Evolutionary conservation across 2,888 invertebrate species (phyloP), one percentile per base, ranked within the genome.

Genomic region (Cryptocephalus moraei): DNA sequence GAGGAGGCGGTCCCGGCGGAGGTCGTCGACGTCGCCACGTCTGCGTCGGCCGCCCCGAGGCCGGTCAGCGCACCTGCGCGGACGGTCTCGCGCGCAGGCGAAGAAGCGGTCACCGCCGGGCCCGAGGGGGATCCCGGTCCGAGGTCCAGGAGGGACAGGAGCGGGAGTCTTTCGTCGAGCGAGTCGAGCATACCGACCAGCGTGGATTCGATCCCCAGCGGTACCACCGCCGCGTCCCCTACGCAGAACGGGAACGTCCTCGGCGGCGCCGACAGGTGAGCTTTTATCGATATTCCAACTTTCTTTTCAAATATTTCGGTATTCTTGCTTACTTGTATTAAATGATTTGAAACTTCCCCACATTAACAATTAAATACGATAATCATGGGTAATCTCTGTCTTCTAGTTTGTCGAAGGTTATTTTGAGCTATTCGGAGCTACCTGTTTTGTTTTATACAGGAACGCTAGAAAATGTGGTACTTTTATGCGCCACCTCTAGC

Each of bases 151-250:
- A 61, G 68, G 43, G 62, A 60, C 9, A 62, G 69, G 46, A 71
- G 71, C 59, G 22, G 22, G 22, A 22, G 22, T 22, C 51, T 68
- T 47, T 70, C 70, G 12, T 68, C 67, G 3, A 70, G 70, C 53
- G 70, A 62, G 42, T 64, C 69, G 8, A 72, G 71, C 56, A 50
- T 69, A 31, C 65, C 64, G 10, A 68, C 69, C 12, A 71, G 69
- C 47, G 65, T 68, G 11, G 69, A 70, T 46, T 66, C 62, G 38
- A 62, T 64, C 4, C 65, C 66, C 3, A 67, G 64, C 48, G 62
- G 62, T 51, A 62, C 65, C 36, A 60, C 61, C 10, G 49, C 49
- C 8, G 48, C 63, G 6, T 59, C 62, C 9, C 64, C 64, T 8
- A 57, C 55, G 9, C 58, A 50, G 22, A 22, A 22, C 22, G 22